phyloP scores from a whole-genome alignment of 1,140 invertebrate species.

The Chelonus insularis region DNA sequence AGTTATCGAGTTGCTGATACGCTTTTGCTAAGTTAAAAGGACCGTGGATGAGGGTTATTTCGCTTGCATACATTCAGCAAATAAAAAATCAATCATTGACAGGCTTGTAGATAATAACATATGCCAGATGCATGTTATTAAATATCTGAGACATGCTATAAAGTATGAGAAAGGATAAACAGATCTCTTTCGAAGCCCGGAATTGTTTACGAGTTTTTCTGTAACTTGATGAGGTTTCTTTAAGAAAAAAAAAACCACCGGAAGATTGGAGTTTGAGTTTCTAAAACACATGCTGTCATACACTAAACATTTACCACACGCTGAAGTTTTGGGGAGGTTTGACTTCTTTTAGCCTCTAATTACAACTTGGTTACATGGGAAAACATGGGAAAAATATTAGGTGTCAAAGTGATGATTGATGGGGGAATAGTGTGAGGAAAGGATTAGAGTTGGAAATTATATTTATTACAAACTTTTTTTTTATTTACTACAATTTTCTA shows the following conservation, averaged over 20 bases:
- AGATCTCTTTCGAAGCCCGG: background rate
- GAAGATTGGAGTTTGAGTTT: slow-evolving; percentile 29
- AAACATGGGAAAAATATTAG: no score
- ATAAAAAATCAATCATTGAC: no score
- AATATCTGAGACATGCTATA: no score
- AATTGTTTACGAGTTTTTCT: slow-evolving; percentile 26
- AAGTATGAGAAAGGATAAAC: no score
- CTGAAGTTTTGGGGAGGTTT: background rate
- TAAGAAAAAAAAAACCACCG: no score
- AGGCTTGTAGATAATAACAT: no score
- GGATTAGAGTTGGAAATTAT: no score
- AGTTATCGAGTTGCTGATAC: slow-evolving; percentile 35
- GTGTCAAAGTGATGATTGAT: no score
- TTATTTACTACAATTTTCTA: no score
- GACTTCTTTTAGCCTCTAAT: slow-evolving; percentile 1
- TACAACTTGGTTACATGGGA: background rate
- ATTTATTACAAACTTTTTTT: no score
- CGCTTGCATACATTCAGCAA: slow-evolving; percentile 3
- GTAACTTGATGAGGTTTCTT: slow-evolving; percentile 31
- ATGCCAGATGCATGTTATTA: no score
- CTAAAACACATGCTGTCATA: slow-evolving; percentile 45
- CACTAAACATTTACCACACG: slow-evolving; percentile 50
- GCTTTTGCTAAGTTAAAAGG: background rate
- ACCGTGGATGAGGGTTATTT: slow-evolving; percentile 6
- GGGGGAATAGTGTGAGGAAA: no score